These are phyloP conservation scores for Alviniconcha marisindica DNA, from an alignment of 1,140 invertebrate species.

Conservation along the genomic window DNA sequence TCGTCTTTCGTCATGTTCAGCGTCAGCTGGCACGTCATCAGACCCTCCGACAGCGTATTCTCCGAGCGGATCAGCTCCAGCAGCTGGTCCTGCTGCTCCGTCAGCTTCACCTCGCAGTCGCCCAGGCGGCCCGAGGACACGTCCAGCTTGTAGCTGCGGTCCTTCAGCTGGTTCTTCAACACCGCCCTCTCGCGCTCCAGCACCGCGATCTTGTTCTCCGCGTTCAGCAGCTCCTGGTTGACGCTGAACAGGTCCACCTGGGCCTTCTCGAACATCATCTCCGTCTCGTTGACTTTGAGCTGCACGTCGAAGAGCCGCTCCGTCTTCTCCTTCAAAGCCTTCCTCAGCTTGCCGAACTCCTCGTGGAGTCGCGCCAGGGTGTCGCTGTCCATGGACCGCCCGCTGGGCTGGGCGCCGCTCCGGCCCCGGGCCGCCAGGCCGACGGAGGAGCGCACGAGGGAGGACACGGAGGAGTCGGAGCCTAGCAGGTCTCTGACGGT, in stretches of 20 bases:
- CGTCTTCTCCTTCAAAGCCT: slow-evolving; percentile 49
- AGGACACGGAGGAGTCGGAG: background rate
- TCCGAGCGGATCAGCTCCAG: slow-evolving; percentile 60
- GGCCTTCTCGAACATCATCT: slow-evolving; percentile 39
- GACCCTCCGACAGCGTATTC: slow-evolving; percentile 58
- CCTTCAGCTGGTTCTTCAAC: slow-evolving; percentile 63
- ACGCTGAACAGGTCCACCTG: slow-evolving; percentile 54
- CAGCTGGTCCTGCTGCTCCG: slow-evolving; percentile 52
- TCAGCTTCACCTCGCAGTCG: slow-evolving; percentile 47
- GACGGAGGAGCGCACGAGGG: background rate
- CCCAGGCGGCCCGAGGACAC: slow-evolving; percentile 38
- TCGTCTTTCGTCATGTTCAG: slow-evolving; percentile 48
- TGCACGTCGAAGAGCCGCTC: slow-evolving; percentile 48
- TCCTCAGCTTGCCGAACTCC: slow-evolving; percentile 57
- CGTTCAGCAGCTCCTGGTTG: slow-evolving; percentile 55
- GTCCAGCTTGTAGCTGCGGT: slow-evolving; percentile 50
- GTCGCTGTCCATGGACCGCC: background rate
- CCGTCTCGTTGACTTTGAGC: slow-evolving; percentile 59
- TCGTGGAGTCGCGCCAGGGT: slow-evolving; percentile 45
- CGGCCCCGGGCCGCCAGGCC: background rate
- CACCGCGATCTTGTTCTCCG: slow-evolving; percentile 55
- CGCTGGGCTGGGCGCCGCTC: background rate
- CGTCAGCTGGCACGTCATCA: slow-evolving; percentile 50
- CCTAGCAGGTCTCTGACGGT: slow-evolving; percentile 41
- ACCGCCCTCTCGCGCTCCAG: slow-evolving; percentile 59